Conservation (phyloP, 1,140 invertebrate species). For the Penaeus vannamei region DNA sequence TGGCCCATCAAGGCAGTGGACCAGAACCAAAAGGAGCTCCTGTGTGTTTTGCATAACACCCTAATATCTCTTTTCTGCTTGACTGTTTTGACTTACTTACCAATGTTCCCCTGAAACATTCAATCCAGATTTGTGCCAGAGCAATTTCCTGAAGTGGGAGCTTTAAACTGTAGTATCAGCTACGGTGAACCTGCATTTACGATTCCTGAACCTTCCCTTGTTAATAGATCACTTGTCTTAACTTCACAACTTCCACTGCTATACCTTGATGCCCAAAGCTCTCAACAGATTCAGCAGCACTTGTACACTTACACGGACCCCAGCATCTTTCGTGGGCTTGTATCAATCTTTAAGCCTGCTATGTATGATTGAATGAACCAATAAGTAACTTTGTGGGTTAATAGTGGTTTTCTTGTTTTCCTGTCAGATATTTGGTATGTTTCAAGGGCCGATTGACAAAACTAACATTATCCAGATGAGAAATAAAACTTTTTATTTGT, state of each 20-base stretch:
- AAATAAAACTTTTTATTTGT: too few species aligned
- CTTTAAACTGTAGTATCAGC: conserved; percentile 27
- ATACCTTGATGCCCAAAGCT: conserved; percentile 54
- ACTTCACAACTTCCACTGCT: conserved; percentile 32
- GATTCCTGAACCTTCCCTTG: not conserved
- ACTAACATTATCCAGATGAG: too few species aligned
- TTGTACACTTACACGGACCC: conserved; percentile 56
- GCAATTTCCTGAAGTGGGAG: not conserved
- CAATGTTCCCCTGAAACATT: conserved; percentile 28
- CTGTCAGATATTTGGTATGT: too few species aligned
- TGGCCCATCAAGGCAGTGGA: conserved; percentile 58
- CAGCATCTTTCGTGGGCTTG: too few species aligned
- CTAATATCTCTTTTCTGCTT: conserved; percentile 19
- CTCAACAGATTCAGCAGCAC: conserved; percentile 43
- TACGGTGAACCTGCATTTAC: conserved; percentile 45
- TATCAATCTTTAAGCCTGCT: too few species aligned
- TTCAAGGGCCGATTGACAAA: too few species aligned
- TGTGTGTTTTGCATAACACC: conserved; percentile 8
- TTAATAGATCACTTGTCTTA: not conserved
- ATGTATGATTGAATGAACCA: too few species aligned
- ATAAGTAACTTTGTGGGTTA: too few species aligned
- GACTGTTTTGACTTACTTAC: conserved; percentile 25
- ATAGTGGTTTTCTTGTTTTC: too few species aligned
- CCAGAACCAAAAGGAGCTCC: conserved; percentile 38
- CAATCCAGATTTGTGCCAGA: conserved; percentile 22